These are phyloP conservation scores for Telmatherina bonti DNA, from an alignment of 2,797 vertebrate genomes.

Conservation along the genomic window DNA sequence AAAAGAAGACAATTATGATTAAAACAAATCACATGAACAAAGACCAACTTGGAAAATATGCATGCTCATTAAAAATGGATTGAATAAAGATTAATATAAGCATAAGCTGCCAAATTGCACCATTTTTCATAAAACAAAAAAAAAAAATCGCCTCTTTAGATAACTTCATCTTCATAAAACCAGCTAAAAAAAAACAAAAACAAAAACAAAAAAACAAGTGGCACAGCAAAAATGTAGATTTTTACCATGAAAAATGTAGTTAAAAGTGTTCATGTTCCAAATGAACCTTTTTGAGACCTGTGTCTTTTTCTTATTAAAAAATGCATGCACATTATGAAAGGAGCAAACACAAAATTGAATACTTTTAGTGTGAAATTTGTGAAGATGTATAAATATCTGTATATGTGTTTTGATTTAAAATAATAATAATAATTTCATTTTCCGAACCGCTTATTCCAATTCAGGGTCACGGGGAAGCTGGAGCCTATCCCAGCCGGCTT, in stretches of 20 bases:
- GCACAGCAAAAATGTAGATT: not conserved
- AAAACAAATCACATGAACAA: slow-evolving; percentile 34
- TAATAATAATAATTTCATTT: no score
- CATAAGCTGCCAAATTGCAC: not conserved
- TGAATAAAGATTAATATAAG: not conserved
- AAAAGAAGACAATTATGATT: slow-evolving; percentile 47
- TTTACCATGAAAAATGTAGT: not conserved
- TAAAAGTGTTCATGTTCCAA: not conserved
- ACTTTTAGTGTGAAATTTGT: not conserved
- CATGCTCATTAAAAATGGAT: slow-evolving; percentile 14
- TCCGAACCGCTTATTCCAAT: no score
- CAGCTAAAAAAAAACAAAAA: no score
- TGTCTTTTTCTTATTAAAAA: not conserved
- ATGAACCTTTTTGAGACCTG: not conserved
- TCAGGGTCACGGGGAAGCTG: no score
- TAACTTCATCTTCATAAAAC: not conserved
- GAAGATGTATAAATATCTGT: not conserved
- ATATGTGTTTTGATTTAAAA: no score
- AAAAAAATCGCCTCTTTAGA: not conserved
- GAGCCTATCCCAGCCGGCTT: no score
- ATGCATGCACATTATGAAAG: not conserved
- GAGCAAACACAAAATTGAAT: no score
- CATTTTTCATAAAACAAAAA: not conserved
- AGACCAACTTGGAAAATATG: slow-evolving; percentile 9
- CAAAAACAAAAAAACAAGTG: no score